phyloP scores from a whole-genome alignment of 2,113 vertebrate genomes.

The Lophochroa leadbeateri region DNA sequence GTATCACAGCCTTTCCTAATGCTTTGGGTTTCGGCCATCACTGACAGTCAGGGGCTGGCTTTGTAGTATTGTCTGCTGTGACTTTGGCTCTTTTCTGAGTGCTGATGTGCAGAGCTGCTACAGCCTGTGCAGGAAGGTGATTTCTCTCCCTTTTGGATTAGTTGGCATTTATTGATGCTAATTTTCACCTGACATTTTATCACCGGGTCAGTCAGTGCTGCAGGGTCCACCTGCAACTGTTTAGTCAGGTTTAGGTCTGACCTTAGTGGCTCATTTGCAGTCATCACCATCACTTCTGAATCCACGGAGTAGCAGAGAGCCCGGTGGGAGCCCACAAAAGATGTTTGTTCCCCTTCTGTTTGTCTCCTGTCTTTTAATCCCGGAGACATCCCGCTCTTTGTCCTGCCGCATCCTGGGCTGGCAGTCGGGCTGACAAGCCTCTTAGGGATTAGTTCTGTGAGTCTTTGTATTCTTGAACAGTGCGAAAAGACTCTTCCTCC shows the following conservation, averaged over 20 bases:
- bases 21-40: fast-evolving
- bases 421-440: background rate
- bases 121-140: background rate
- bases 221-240: background rate
- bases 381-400: background rate
- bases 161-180: constrained; percentile 29
- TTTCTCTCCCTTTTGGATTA: background rate
- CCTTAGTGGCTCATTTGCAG: background rate
- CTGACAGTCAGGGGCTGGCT: background rate
- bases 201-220: background rate
- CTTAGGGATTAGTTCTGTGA: background rate
- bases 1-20: background rate
- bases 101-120: background rate
- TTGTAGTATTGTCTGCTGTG: background rate
- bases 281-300: background rate
- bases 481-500: constrained; percentile 28
- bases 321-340: background rate
- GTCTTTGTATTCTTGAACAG: background rate
- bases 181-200: constrained; percentile 1
- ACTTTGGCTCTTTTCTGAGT: background rate
- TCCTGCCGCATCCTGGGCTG: background rate
- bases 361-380: background rate
- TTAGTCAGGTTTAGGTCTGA: background rate
- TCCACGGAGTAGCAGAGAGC: fast-evolving
- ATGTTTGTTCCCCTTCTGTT: background rate